Evolutionary conservation across 2,113 vertebrate genomes (phyloP).

Genomic region (Seriola quinqueradiata): DNA sequence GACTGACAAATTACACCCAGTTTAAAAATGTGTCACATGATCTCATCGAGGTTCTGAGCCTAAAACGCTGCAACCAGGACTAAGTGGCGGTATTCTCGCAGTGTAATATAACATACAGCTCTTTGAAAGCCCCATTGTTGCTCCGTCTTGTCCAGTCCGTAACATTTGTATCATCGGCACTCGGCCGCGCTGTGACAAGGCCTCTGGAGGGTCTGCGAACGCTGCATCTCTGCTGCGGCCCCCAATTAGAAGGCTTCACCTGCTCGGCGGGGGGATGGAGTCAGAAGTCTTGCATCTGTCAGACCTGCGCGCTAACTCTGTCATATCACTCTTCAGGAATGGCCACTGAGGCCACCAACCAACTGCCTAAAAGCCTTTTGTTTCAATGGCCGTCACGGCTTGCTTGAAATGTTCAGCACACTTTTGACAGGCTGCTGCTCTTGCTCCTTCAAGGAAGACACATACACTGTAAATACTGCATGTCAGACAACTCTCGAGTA

Average conservation of each 20-base stretch:
- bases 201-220: constrained; percentile 52
- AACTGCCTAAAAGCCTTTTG: constrained; percentile 50
- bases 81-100: background rate
- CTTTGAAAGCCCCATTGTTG: constrained; percentile 30
- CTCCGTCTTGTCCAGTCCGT: constrained; percentile 9
- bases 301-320: constrained; percentile 42
- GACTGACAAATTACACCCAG: background rate
- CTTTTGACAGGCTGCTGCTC: constrained; percentile 57
- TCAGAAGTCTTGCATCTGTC: constrained; percentile 68
- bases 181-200: constrained; percentile 36
- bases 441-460: constrained; percentile 37
- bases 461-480: constrained; percentile 51
- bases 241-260: constrained; percentile 80
- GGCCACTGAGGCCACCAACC: constrained; percentile 43
- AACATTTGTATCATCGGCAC: constrained; percentile 57
- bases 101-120: constrained; percentile 9
- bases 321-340: constrained; percentile 62
- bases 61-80: background rate
- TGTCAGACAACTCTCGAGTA: constrained; percentile 49
- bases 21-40: constrained; percentile 16
- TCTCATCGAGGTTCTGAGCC: background rate
- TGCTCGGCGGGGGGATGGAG: constrained; percentile 56
- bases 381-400: constrained; percentile 56
- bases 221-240: constrained; percentile 38
- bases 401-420: constrained; percentile 25